These are phyloP conservation scores for Myodes glareolus DNA, from an alignment of 2,113 vertebrate genomes.

Conservation along the genomic window DNA sequence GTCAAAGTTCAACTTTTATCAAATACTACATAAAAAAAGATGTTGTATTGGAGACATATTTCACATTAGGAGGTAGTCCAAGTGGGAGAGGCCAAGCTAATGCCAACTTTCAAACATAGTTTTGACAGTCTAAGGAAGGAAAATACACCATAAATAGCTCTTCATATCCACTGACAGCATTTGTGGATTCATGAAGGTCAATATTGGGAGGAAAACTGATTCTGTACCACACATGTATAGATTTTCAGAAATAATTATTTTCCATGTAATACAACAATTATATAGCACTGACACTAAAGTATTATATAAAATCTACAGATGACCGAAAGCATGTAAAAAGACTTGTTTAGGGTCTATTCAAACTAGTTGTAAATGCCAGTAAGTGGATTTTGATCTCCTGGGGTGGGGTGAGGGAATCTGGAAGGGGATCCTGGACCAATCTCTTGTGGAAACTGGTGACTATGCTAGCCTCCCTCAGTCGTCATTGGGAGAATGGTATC, in stretches of 20 bases:
- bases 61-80: neutral
- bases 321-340: neutral
- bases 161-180: neutral
- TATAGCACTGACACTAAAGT: neutral
- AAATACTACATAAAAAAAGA: neutral
- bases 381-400: neutral
- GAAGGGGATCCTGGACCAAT: neutral
- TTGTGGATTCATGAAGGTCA: neutral
- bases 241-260: neutral
- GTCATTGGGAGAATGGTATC: neutral
- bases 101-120: neutral
- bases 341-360: neutral
- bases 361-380: neutral
- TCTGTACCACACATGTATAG: neutral
- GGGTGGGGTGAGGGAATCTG: neutral
- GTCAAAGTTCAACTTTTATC: constrained; percentile 36
- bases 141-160: neutral
- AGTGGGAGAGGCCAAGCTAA: neutral
- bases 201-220: neutral
- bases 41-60: neutral
- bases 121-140: neutral
- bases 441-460: neutral
- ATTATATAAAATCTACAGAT: neutral
- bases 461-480: neutral
- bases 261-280: neutral